phyloP scores from a whole-genome alignment of 2,113 vertebrate genomes.

The Motacilla alba region DNA sequence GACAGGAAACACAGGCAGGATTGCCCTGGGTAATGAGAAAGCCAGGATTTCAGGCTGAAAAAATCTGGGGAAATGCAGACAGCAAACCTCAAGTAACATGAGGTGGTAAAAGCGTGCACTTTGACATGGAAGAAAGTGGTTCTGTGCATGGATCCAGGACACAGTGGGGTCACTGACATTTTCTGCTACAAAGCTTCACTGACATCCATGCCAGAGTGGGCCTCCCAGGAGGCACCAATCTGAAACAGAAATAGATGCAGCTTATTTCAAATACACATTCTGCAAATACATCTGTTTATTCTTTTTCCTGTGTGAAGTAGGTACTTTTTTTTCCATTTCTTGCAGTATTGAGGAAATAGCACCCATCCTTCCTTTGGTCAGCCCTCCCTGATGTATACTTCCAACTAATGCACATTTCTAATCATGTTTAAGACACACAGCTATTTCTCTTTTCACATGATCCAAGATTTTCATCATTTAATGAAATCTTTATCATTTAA shows the following conservation, averaged over 20 bases:
- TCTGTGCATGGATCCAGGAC: not conserved
- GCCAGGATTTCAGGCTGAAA: not conserved
- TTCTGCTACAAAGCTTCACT: not conserved
- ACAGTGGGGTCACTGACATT: not conserved
- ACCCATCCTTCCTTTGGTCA: not conserved
- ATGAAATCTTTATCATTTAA: not conserved
- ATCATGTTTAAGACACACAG: not conserved
- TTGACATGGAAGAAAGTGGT: fast-evolving
- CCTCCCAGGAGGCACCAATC: not conserved
- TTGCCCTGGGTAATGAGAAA: not conserved
- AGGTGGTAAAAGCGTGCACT: not conserved
- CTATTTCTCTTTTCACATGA: not conserved
- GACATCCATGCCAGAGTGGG: not conserved
- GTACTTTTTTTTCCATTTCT: constrained; percentile 31
- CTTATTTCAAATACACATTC: not conserved
- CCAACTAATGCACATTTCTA: not conserved
- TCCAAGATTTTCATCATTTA: not conserved
- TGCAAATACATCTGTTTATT: not conserved
- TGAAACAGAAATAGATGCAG: not conserved
- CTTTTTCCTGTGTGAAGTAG: not conserved
- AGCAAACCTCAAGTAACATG: not conserved
- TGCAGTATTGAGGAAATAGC: not conserved
- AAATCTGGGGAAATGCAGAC: not conserved
- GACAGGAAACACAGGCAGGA: not conserved
- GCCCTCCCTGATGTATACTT: not conserved